Base-by-base conservation (phyloP, 2,113 vertebrate species). In the Eidolon helvum region DNA sequence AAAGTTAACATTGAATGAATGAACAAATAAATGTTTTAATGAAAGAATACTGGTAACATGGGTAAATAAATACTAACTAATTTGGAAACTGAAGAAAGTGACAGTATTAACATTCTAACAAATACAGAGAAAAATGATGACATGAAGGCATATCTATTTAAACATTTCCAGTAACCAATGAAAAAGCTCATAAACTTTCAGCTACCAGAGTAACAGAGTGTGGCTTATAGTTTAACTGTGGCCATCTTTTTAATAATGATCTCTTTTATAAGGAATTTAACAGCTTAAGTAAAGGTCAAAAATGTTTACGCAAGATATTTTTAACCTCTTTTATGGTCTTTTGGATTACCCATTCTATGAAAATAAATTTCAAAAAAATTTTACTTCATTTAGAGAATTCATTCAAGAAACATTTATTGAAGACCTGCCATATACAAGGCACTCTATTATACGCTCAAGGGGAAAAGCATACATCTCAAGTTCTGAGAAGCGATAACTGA, bases 51-150 rank as follows among this genome's bases (percentile, higher is more conserved):
- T 72, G 45, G 33, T 79, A 83, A 90, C 35, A 68, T 19, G 50
- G 50, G 11, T 84, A 90, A 93, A 87, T 88, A 92, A 74, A 48
- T 79, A 93, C 11, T 48, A 85, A 84, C 35, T 85, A 55, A 96
- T 69, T 6, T 85, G 24, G 14, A 72, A 30, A 38, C 14, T 14
- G 33, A 77, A 89, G 19, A 90, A 78, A 96, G 26, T 45, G 53
- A 79, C 0, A 79, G 7, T 24, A 85, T 82, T 53, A 93, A 22
- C 61, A 82, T 92, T 89, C 88, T 78, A 93, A 90, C 19, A 93
- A 85, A 66, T 40, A 11, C 45, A 79, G 38, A 55, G 15, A n/a
- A n/a, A 38, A 90, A 22, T 86, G 38, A 92, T 40, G 45, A 33
- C 65, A 86, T 59, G 48, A 94, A 86, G 48, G 21, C 19, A 45